Percentiles rank a stretch among this genome's conserved stretches.
These are phyloP conservation scores for Mesaphorura yosii DNA, from an alignment of 1,140 invertebrate genomes.

Conservation along the genomic window DNA sequence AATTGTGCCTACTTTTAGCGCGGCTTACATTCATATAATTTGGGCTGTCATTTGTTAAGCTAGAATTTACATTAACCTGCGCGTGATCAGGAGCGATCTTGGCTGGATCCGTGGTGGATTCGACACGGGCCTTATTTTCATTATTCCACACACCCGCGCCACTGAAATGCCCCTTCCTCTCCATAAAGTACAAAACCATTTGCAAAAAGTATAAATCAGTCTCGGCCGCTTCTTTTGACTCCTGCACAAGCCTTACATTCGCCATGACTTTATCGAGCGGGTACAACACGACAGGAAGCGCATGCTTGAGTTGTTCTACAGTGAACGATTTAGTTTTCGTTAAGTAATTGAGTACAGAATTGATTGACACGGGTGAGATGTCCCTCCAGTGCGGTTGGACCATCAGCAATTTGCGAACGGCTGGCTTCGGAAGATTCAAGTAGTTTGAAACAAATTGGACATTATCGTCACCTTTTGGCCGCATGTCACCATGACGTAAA, in stretches of 20 bases:
- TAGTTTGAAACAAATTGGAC: conserved; percentile 35
- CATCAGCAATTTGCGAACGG: conserved; percentile 36
- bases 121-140: background rate
- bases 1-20: background rate
- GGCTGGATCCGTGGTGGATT: too few species aligned
- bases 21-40: background rate
- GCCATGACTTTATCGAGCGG: conserved; percentile 37
- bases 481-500: conserved; percentile 43
- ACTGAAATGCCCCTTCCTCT: conserved; percentile 38
- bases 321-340: conserved; percentile 36
- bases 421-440: conserved; percentile 32
- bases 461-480: conserved; percentile 45
- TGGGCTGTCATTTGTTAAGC: background rate
- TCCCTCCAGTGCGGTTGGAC: conserved; percentile 47
- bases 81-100: background rate
- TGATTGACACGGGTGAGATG: conserved; percentile 41
- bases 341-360: conserved; percentile 42
- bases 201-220: conserved; percentile 15
- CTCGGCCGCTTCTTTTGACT: conserved; percentile 19
- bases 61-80: too few species aligned
- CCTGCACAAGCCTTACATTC: conserved; percentile 9
- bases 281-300: conserved; percentile 45
- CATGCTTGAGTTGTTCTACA: conserved; percentile 40
- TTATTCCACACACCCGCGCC: conserved; percentile 38
- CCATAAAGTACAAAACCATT: conserved; percentile 38